Conservation (phyloP, 2,888 invertebrate species). For the Epirrhoe alternata region DNA sequence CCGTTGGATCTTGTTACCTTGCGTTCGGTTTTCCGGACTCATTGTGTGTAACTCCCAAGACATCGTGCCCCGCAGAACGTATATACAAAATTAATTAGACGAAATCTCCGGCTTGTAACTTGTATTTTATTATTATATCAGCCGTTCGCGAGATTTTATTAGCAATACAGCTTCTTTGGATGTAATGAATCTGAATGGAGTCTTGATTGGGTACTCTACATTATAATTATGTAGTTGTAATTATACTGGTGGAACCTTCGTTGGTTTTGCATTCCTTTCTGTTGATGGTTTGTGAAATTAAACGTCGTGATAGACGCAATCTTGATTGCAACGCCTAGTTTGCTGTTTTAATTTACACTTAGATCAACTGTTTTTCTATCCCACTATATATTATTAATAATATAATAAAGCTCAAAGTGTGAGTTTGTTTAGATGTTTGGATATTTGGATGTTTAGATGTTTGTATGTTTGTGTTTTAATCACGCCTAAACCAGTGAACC, state of each 20-base stretch:
- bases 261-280: slow-evolving; percentile 69
- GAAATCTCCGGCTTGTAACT: slow-evolving; percentile 81
- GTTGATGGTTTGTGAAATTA: slow-evolving; percentile 81
- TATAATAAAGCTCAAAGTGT: too few species aligned
- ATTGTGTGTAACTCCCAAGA: slow-evolving; percentile 83
- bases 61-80: slow-evolving; percentile 75
- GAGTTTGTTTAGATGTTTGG: too few species aligned
- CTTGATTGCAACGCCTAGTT: slow-evolving; percentile 62
- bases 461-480: too few species aligned
- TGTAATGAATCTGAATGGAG: slow-evolving; percentile 78
- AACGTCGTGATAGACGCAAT: slow-evolving; percentile 72
- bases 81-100: slow-evolving; percentile 85
- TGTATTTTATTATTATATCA: slow-evolving; percentile 84
- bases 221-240: slow-evolving; percentile 82
- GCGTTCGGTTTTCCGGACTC: slow-evolving; percentile 77
- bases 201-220: slow-evolving; percentile 78
- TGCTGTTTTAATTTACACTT: slow-evolving; percentile 55
- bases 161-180: slow-evolving; percentile 76
- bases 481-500: too few species aligned
- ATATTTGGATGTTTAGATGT: too few species aligned
- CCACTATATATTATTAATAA: too few species aligned
- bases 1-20: slow-evolving; percentile 79
- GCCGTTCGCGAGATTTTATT: slow-evolving; percentile 78
- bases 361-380: slow-evolving; percentile 6
- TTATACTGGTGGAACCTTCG: slow-evolving; percentile 75